These are phyloP conservation scores for Caerostris darwini DNA, from an alignment of 1,140 invertebrate species.

Conservation along the genomic window DNA sequence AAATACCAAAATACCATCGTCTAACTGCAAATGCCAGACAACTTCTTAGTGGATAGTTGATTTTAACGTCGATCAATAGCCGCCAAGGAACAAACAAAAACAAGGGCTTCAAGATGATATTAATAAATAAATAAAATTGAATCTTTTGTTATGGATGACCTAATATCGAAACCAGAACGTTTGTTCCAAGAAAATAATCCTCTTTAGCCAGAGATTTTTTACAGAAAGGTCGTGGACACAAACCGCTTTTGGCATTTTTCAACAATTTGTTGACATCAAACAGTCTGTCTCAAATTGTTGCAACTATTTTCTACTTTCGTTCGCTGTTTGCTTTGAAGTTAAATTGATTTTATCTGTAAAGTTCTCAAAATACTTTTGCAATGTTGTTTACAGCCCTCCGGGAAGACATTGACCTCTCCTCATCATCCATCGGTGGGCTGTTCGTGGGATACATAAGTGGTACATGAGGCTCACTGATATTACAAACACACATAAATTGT, in stretches of 20 bases:
- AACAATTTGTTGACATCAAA: not conserved
- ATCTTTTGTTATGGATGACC: not conserved
- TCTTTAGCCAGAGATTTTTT: not conserved
- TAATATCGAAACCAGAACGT: not conserved
- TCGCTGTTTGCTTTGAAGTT: not conserved
- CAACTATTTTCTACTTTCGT: not conserved
- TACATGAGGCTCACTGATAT: too few species aligned
- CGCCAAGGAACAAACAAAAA: not conserved
- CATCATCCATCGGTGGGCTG: too few species aligned
- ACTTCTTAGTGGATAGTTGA: not conserved
- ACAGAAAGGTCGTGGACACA: not conserved
- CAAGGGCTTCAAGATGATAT: not conserved
- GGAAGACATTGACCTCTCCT: too few species aligned
- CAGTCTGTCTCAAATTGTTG: not conserved
- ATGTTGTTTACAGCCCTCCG: not conserved
- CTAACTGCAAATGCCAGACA: conserved; percentile 2
- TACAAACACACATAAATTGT: too few species aligned
- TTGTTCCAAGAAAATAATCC: not conserved
- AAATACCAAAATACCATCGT: not conserved
- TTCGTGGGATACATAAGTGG: too few species aligned
- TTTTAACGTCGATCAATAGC: not conserved
- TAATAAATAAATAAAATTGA: not conserved
- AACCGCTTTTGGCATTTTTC: not conserved
- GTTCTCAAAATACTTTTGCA: not conserved
- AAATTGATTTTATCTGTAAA: not conserved